Base-by-base conservation (phyloP, 2,113 vertebrate genomes). In the Nibea albiflora region DNA sequence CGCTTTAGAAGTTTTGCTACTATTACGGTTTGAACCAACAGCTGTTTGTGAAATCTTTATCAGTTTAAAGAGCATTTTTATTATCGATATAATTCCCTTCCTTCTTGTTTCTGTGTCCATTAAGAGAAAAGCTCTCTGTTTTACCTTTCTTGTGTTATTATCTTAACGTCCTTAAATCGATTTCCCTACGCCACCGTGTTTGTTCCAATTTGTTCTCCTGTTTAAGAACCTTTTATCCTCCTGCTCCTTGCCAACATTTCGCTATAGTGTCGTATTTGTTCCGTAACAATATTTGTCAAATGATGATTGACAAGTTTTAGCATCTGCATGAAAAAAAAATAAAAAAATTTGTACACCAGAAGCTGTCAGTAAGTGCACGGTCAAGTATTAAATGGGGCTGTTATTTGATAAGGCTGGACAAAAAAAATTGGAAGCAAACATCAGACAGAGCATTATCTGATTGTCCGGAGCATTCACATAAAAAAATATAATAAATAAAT, bases 361-460 rank as follows among this genome's bases (percentile, higher is more conserved):
- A 42, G 39, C 52, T 64, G 26, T 63, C n/a, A 46, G 24, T 74
- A 52, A 50, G 62, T 53, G 57, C 46, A 73, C 31, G 60, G 35
- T 61, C 57, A 57, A 31, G 24, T 63, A 61, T 52, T 74, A 67
- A 72, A 74, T 71, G 56, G 31, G 17, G 19, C 19, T 68, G 19
- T 65, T 62, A 26, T 77, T 57, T 73, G 53, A 71, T 57, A 76
- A 26, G 14, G 7, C 19, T 49, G 12, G 5, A 28, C 49, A 47
- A 67, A 60, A 22, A 31, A 8, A 24, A 67, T 35, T 61, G 9
- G 20, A 72, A 17, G 53, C 24, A 49, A 35, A 70, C 49, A 44
- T 53, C 52, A 57, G 14, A 76, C 42, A 67, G 26, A 46, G 53
- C 3, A 52, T 56, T 81, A 65, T 78, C 77, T 65, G 68, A 84